Conservation (phyloP, 1,140 invertebrate species). For the Drosophila leontia region DNA sequence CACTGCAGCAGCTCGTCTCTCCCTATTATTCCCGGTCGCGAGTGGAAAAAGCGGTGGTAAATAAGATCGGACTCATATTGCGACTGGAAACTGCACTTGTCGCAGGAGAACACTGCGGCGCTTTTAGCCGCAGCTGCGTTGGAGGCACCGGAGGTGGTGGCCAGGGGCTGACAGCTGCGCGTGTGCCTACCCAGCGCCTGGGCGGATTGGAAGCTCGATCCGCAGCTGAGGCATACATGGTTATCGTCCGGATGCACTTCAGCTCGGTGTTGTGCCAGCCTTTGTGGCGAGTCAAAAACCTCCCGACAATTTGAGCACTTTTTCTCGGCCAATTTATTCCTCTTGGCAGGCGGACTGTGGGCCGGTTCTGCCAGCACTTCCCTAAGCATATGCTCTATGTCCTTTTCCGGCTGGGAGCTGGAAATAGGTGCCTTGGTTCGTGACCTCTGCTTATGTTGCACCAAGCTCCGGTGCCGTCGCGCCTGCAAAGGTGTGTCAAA, state of each 20-base stretch:
- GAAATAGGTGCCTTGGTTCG: neutral
- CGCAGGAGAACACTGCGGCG: conserved; percentile 45
- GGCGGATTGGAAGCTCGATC: conserved; percentile 88
- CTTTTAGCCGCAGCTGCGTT: neutral
- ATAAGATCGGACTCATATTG: conserved; percentile 72
- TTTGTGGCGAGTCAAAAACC: conserved; percentile 86
- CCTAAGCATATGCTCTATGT: conserved; percentile 52
- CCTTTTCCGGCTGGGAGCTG: conserved; percentile 14
- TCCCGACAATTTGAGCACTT: conserved; percentile 57
- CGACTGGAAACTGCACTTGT: conserved; percentile 68
- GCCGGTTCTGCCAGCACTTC: conserved; percentile 45
- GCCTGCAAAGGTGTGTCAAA: conserved; percentile 88
- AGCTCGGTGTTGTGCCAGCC: conserved; percentile 89
- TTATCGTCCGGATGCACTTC: conserved; percentile 62
- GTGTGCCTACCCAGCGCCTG: conserved; percentile 91
- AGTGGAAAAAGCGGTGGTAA: conserved; percentile 73
- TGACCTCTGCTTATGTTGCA: conserved; percentile 85
- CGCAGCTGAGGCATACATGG: conserved; percentile 89
- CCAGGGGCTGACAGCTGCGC: conserved; percentile 86
- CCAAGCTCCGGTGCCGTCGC: conserved; percentile 88
- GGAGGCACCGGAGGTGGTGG: conserved; percentile 30
- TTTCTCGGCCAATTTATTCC: neutral
- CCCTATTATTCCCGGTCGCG: conserved; percentile 72
- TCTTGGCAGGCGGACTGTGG: conserved; percentile 9
- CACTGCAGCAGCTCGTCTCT: conserved; percentile 87